Evolutionary conservation across 2,888 invertebrate genomes (phyloP).

Genomic region (Hypomecis atomaria): DNA sequence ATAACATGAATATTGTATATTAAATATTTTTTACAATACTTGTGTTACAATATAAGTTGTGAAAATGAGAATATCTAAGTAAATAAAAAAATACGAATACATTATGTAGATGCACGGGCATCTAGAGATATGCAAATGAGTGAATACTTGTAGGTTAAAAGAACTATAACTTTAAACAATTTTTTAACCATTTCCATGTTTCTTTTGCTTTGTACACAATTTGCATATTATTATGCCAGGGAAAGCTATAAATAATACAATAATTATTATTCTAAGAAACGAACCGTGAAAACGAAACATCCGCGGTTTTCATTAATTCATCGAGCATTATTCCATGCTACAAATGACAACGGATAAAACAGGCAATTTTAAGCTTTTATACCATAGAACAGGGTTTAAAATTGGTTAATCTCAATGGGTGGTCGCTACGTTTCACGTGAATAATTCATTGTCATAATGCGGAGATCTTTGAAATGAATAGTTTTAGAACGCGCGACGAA

Average conservation of each 20-base stretch:
- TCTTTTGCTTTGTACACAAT: background rate
- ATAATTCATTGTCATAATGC: conserved; percentile 29
- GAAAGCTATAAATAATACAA: conserved; percentile 12
- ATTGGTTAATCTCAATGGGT: background rate
- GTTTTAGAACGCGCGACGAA: background rate
- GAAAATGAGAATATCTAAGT: no score
- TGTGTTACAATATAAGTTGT: no score
- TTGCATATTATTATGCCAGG: background rate
- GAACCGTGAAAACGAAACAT: conserved; percentile 3
- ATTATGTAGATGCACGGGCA: no score
- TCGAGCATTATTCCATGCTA: background rate
- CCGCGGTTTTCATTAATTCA: conserved; percentile 24
- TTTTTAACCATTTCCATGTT: background rate
- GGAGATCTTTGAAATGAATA: conserved; percentile 11
- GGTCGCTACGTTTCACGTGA: conserved; percentile 19
- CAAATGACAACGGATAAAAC: background rate
- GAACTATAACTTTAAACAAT: no score
- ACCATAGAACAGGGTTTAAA: background rate
- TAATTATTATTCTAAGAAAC: conserved; percentile 13
- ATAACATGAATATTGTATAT: no score
- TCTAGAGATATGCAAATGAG: no score
- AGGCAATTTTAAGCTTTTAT: conserved; percentile 3
- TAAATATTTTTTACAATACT: no score
- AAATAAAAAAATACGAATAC: no score
- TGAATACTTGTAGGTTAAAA: no score